These are phyloP conservation scores for Melanotaenia pygmaea DNA, from an alignment of 2,797 vertebrate genomes.

Conservation along the genomic window DNA sequence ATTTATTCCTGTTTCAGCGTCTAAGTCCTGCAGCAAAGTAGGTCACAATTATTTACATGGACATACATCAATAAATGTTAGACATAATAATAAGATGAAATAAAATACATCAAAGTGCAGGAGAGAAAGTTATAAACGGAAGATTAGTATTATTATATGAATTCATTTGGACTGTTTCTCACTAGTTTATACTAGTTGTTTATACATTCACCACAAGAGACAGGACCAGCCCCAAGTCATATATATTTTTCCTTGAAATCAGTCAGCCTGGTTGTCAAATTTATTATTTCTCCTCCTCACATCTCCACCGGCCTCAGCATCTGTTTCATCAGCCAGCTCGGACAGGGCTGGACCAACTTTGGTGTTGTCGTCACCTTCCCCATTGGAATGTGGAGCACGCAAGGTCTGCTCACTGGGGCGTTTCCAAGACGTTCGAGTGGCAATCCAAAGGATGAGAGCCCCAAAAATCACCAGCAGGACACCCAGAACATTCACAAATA, in stretches of 20 bases:
- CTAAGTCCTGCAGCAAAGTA: constrained; percentile 7
- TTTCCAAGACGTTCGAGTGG: constrained; percentile 90
- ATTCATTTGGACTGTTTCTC: constrained; percentile 16
- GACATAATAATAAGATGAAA: constrained; percentile 5
- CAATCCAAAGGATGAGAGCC: constrained; percentile 90
- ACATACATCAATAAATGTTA: constrained; percentile 5
- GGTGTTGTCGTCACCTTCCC: constrained; percentile 57
- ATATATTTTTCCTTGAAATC: constrained; percentile 50
- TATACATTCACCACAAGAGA: constrained; percentile 34
- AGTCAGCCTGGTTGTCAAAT: constrained; percentile 83
- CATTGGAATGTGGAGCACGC: constrained; percentile 62
- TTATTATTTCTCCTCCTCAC: constrained; percentile 84
- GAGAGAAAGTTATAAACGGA: constrained; percentile 8
- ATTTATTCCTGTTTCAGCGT: background rate
- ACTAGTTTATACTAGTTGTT: constrained; percentile 17
- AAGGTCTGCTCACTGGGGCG: constrained; percentile 85
- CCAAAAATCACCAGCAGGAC: constrained; percentile 89
- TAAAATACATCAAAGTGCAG: constrained; percentile 20
- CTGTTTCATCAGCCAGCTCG: constrained; percentile 67
- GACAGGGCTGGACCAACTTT: constrained; percentile 70
- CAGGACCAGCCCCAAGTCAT: constrained; percentile 45
- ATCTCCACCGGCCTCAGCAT: constrained; percentile 79
- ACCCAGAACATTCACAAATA: constrained; percentile 90
- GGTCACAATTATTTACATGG: constrained; percentile 12
- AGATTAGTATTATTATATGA: background rate